These are phyloP conservation scores for Crotalus viridis DNA, from an alignment of 2,113 vertebrate genomes.

Conservation along the genomic window DNA sequence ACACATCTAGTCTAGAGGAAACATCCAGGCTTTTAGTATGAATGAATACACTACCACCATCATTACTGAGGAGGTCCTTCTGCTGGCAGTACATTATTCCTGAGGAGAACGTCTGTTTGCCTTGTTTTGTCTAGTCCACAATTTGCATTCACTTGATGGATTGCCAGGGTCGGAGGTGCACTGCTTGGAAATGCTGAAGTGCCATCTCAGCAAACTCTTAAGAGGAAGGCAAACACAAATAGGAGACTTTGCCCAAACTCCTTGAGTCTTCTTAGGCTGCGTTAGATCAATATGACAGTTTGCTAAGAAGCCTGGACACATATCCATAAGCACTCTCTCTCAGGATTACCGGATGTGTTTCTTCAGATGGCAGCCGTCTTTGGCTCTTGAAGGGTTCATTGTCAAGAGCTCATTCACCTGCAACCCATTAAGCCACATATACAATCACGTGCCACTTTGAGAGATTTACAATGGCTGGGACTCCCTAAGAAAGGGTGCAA, in stretches of 20 bases:
- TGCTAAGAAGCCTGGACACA: constrained; percentile 66
- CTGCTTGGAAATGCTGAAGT: constrained; percentile 80
- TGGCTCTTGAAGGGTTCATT: constrained; percentile 16
- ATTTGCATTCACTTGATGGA: constrained; percentile 82
- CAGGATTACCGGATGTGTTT: constrained; percentile 48
- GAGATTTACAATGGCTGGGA: constrained; percentile 3
- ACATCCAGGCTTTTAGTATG: constrained; percentile 71
- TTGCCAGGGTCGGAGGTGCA: constrained; percentile 80
- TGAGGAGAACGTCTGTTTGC: constrained; percentile 78
- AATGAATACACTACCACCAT: constrained; percentile 78
- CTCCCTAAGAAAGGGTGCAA: neutral
- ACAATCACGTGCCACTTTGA: neutral
- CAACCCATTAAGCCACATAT: neutral
- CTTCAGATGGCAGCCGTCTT: constrained; percentile 47
- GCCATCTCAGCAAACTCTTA: constrained; percentile 78
- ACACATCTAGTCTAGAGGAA: constrained; percentile 69
- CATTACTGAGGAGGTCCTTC: constrained; percentile 71
- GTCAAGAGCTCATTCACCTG: constrained; percentile 1
- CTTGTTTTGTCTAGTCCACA: constrained; percentile 77
- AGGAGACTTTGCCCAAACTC: constrained; percentile 75
- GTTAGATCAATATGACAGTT: constrained; percentile 80
- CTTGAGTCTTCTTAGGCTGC: constrained; percentile 68
- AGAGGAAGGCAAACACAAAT: constrained; percentile 70
- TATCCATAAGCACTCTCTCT: constrained; percentile 66
- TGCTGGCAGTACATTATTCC: constrained; percentile 72